phyloP scores from a whole-genome alignment of 53 echinoderm and acorn worm genomes.

The Paracentrotus lividus region DNA sequence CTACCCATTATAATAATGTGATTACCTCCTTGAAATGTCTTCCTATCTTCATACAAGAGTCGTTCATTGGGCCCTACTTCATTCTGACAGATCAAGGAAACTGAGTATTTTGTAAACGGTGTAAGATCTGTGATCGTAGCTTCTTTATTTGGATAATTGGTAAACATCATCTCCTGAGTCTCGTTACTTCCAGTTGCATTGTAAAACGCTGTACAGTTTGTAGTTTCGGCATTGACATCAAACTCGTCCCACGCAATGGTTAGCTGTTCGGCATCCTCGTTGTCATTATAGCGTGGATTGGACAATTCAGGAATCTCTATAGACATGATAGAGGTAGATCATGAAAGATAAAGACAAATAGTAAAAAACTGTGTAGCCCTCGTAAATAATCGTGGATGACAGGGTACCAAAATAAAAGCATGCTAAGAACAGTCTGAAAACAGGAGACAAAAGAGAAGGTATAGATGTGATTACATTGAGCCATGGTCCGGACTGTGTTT shows the following conservation, averaged over 20 bases:
- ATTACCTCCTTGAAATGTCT: too few species aligned
- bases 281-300: background rate
- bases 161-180: background rate
- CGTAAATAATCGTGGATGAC: too few species aligned
- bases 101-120: background rate
- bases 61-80: background rate
- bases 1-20: too few species aligned
- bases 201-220: background rate
- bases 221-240: background rate
- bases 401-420: too few species aligned
- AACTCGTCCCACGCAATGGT: background rate
- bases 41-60: background rate
- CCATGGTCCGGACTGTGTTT: too few species aligned
- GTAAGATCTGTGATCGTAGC: background rate
- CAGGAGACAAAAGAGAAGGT: too few species aligned
- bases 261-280: background rate
- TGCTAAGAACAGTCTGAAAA: too few species aligned
- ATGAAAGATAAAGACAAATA: too few species aligned
- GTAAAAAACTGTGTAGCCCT: too few species aligned
- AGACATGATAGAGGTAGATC: too few species aligned
- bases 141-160: background rate
- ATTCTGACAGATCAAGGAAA: slow-evolving; percentile 12
- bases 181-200: background rate
- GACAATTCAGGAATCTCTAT: background rate
- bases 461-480: too few species aligned